Base-by-base conservation (phyloP, 2,888 invertebrate species). In the Acleris holmiana region DNA sequence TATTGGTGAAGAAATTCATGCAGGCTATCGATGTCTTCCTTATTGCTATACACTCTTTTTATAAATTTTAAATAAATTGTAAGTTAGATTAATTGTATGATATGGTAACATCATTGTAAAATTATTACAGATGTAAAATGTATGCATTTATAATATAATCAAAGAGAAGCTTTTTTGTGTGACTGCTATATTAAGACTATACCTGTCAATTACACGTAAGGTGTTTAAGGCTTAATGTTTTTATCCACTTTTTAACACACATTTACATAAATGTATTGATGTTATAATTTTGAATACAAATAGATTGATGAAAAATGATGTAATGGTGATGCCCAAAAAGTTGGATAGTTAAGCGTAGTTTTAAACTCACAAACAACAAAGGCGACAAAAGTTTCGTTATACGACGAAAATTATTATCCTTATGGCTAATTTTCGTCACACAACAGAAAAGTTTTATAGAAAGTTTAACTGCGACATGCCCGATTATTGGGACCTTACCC, bases 1-100 rank as follows among this genome's bases (percentile, higher is more conserved):
- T 83, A 82, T 80, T 79, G 76, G 82, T 75, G 82, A 85, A 82
- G 80, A 84, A 89, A 90, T 85, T 85, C 79, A 91, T 90, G 91
- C 91, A 92, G 91, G 92, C 92, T 91, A 91, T 91, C 85, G 86
- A 92, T 91, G 92, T 92, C 92, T 92, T 92, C 92, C 92, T 91
- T 86, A 86, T 83, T 88, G 91, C 91, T 92, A 91, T 92, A 92
- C 86, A 92, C 85, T 90, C 87, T 87, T 85, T 86, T 84, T 89
- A 88, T 86, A 84, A 78, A 82, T 75, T 79, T 76, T 87, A 88
- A 87, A 84, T 84, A 77, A 76, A 85, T 71, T 72, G 81, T 91
- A 89, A 88, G 86, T 80, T 88, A 89, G 86, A 85, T 83, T 70
- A 64, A 63, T 66, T 61, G 58, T 68, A 69, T 68, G 66, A 73